Conservation (phyloP, 2,113 vertebrate species). For the Smithornis capensis region DNA sequence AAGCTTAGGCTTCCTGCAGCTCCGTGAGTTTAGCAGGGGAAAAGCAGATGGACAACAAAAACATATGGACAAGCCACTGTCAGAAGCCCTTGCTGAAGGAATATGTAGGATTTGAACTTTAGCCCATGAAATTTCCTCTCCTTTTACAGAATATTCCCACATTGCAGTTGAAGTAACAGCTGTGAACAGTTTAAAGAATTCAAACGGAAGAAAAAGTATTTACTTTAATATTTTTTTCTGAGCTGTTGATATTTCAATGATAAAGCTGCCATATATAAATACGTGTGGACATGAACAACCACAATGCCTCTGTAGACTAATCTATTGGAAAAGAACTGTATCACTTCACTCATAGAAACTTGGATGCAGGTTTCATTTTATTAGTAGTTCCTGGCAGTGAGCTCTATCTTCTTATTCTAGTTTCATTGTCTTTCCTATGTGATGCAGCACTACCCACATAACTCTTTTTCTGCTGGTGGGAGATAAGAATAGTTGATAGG, state of each 20-base stretch:
- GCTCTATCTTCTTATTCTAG: not conserved
- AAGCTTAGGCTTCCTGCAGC: not conserved
- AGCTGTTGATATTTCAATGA: not conserved
- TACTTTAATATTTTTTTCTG: not conserved
- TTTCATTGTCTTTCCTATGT: not conserved
- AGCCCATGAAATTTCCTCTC: not conserved
- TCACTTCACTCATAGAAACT: not conserved
- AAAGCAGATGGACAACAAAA: too few relatives aligned
- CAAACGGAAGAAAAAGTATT: not conserved
- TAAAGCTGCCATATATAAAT: conserved; percentile 15
- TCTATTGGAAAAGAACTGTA: not conserved
- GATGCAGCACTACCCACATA: not conserved
- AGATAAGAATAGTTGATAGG: not conserved
- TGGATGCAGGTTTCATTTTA: not conserved
- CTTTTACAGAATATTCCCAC: not conserved
- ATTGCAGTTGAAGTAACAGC: not conserved
- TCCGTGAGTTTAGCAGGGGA: not conserved
- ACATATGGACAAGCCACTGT: not conserved
- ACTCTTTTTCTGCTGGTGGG: not conserved
- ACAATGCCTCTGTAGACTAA: not conserved
- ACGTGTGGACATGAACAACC: not conserved
- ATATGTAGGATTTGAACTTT: not conserved
- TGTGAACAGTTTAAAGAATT: conserved; percentile 16
- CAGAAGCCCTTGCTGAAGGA: not conserved
- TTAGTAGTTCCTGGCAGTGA: not conserved